A percentile compares a stretch with the other conserved stretches of the same genome.
Evolutionary conservation across 2,113 vertebrate species (phyloP).

Genomic region (Pelobates fuscus): DNA sequence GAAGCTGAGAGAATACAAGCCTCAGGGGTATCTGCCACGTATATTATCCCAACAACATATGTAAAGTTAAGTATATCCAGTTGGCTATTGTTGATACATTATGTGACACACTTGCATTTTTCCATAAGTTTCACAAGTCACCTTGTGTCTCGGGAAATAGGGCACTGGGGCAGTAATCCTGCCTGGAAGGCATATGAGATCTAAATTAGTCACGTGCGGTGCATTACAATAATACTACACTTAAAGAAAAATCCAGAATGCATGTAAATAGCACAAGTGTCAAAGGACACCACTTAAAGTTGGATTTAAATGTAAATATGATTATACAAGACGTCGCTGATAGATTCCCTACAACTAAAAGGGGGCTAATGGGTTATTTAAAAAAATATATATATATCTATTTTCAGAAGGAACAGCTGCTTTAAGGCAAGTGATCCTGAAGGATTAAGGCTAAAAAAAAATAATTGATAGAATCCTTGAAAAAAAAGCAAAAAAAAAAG

Average conservation of each 20-base stretch:
- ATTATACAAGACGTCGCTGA: not conserved
- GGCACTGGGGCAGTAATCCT: no score
- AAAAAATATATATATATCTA: not conserved
- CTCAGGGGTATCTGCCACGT: no score
- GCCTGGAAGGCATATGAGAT: no score
- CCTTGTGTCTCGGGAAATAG: no score
- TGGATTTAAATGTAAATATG: not conserved
- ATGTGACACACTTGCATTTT: no score
- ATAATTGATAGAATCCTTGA: slow-evolving; percentile 14
- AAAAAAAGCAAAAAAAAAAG: not conserved
- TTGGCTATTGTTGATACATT: no score
- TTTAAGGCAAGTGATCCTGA: slow-evolving; percentile 14
- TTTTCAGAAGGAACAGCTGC: slow-evolving; percentile 7
- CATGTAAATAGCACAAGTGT: not conserved
- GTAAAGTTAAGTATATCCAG: no score
- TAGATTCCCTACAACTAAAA: not conserved
- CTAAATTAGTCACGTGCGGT: no score
- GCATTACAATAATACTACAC: not conserved
- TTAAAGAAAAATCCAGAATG: not conserved
- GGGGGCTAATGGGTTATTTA: not conserved
- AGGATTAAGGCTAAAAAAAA: slow-evolving; percentile 1
- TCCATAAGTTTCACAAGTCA: no score
- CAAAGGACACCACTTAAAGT: not conserved
- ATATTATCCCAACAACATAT: no score
- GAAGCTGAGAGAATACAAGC: no score